Evolutionary conservation across 1,140 invertebrate genomes (phyloP), one percentile per base, ranked within the genome.

Genomic region (Cotesia typhae): DNA sequence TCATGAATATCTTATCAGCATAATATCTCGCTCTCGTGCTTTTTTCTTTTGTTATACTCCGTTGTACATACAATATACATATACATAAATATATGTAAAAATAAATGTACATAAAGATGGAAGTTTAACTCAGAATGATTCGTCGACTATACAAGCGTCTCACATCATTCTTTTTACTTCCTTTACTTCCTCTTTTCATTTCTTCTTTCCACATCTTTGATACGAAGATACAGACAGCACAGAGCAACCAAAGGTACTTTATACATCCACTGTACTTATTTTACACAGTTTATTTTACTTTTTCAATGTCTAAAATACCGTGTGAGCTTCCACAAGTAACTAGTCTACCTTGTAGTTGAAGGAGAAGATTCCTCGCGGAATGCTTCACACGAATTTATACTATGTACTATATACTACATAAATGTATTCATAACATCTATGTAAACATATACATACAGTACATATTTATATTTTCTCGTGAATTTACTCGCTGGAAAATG

Each of bases 1-100:
- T 77, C 72, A 82, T 81, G 80, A 83, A 83, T 82, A 82, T 83
- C 79, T 82, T 80, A 82, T 82, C 77, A 70, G 80, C 77, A 81
- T 81, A 82, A 82, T 83, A 81, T 82, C 78, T 75, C 75, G 41
- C 52, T 73, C 67, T 55, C 41, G 38, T 35, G 38, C 47, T 47
- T 57, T 67, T 28, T 51, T 69, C 67, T 41, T 59, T 55, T 35
- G 10, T 47, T 20, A 47, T 70, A 66, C 59, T 41, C 12, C 41
- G 38, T 59, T 28, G 59, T 61, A 59, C 3, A 20, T 53, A 70
- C 10, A 47, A 7, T 41, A 7, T 64, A 52, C 67, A 35, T 61
- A 38, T 59, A 36, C 68, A 61, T 17, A 53, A 64, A 6, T 59
- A 6, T 20, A 17, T 59, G 20, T 55, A 59, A 9, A 59, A 41